These are phyloP conservation scores for Phengaris alcon DNA, from an alignment of 2,888 invertebrate genomes.

Conservation along the genomic window DNA sequence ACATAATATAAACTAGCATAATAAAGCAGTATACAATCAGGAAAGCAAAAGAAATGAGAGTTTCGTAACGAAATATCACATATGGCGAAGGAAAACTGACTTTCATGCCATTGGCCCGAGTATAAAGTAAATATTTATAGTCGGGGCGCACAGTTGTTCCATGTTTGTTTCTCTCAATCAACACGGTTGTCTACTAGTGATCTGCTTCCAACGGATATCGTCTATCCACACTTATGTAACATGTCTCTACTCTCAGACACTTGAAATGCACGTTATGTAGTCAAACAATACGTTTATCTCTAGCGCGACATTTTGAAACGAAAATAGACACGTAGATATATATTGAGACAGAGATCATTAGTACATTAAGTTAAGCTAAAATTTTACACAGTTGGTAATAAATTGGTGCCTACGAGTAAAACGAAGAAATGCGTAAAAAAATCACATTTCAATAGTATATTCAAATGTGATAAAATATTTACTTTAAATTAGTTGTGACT, in stretches of 20 bases:
- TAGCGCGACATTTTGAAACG: too few relatives aligned
- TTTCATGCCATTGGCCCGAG: slow-evolving; percentile 76
- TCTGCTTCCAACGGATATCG: slow-evolving; percentile 13
- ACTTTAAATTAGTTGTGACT: too few relatives aligned
- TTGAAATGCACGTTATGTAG: background rate
- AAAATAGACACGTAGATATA: too few relatives aligned
- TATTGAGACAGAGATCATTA: too few relatives aligned
- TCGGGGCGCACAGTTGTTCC: slow-evolving; percentile 68
- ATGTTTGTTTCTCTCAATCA: slow-evolving; percentile 78
- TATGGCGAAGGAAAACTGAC: slow-evolving; percentile 73
- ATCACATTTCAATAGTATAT: too few relatives aligned
- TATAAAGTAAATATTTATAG: slow-evolving; percentile 79
- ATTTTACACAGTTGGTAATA: too few relatives aligned
- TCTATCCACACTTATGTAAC: slow-evolving; percentile 26
- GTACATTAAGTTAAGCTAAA: too few relatives aligned
- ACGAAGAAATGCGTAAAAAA: too few relatives aligned
- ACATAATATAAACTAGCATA: background rate
- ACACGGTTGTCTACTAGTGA: slow-evolving; percentile 44
- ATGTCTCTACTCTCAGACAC: slow-evolving; percentile 9
- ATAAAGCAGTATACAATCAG: slow-evolving; percentile 12
- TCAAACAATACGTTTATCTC: background rate
- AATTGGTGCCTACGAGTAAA: too few relatives aligned
- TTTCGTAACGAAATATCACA: slow-evolving; percentile 35
- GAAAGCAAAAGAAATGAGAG: background rate
- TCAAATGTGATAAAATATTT: too few relatives aligned